A percentile compares a stretch with the other conserved stretches of the same genome.
Evolutionary conservation across 2,888 invertebrate species (phyloP).

Genomic region (Polydrusus pterygomalis): DNA sequence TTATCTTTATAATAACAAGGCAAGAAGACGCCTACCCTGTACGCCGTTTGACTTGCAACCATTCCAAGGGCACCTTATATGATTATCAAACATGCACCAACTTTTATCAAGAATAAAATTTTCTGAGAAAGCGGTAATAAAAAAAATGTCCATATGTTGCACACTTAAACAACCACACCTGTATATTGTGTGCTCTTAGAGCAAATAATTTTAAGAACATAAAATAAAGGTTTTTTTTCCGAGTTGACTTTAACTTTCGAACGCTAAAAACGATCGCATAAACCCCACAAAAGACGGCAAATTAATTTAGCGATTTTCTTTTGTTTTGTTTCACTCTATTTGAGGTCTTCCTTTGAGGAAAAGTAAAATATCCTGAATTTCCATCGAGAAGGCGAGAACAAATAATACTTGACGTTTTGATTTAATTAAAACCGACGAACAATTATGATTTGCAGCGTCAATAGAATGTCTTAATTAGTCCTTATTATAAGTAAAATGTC

Average conservation of each 20-base stretch:
- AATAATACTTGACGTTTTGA: neutral
- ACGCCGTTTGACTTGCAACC: no score
- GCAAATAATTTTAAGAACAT: neutral
- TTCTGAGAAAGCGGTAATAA: no score
- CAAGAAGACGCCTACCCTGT: no score
- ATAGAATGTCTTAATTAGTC: neutral
- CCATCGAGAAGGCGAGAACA: neutral
- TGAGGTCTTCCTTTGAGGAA: neutral
- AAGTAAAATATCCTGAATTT: conserved; percentile 1
- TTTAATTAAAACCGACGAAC: neutral
- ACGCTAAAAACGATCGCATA: neutral
- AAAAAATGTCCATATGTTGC: no score
- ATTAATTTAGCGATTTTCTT: conserved; percentile 29
- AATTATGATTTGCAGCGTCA: neutral
- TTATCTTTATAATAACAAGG: no score
- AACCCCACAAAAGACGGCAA: neutral
- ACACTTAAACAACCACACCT: no score
- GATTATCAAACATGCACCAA: no score
- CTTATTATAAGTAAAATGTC: neutral
- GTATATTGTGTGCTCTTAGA: no score
- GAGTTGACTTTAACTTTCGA: no score
- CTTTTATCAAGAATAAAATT: no score
- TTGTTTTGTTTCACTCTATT: conserved; percentile 11
- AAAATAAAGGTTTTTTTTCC: neutral
- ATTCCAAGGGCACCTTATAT: no score